Evolutionary conservation across 2,888 invertebrate species (phyloP).

Genomic region (Nesidiocoris tenuis): DNA sequence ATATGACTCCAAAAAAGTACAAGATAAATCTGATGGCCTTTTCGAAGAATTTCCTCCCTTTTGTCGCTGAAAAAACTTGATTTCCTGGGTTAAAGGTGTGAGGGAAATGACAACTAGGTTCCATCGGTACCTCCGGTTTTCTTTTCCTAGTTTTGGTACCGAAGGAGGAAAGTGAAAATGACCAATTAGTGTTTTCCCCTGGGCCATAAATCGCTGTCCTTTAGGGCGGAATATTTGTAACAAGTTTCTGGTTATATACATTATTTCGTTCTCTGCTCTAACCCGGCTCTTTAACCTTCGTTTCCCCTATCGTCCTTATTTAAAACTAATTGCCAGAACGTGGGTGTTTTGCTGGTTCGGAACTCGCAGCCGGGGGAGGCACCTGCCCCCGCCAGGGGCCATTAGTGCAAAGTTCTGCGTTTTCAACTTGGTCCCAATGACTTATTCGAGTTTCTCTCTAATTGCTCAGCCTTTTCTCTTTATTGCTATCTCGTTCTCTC

Average conservation of each 20-base stretch:
- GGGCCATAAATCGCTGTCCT: too few species aligned
- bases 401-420: conserved; percentile 27
- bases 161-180: too few species aligned
- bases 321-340: conserved; percentile 21
- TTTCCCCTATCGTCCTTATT: background rate
- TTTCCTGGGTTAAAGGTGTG: too few species aligned
- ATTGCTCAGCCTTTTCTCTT: conserved; percentile 25
- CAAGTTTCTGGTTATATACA: background rate
- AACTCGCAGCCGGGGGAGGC: background rate
- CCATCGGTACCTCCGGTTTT: too few species aligned
- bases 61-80: too few species aligned
- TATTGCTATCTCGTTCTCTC: background rate
- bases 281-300: background rate
- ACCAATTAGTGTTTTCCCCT: too few species aligned
- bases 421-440: conserved; percentile 31
- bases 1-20: too few species aligned
- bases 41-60: too few species aligned
- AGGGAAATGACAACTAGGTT: too few species aligned
- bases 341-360: background rate
- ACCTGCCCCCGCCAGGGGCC: conserved; percentile 3
- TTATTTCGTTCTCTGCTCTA: background rate
- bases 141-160: too few species aligned
- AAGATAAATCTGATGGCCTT: too few species aligned
- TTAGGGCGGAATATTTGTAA: background rate
- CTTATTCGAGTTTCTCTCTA: conserved; percentile 31